Percentiles rank a stretch among this genome's conserved stretches.
These are phyloP conservation scores for Rosalia funebris DNA, from an alignment of 2,888 invertebrate species.

Conservation along the genomic window DNA sequence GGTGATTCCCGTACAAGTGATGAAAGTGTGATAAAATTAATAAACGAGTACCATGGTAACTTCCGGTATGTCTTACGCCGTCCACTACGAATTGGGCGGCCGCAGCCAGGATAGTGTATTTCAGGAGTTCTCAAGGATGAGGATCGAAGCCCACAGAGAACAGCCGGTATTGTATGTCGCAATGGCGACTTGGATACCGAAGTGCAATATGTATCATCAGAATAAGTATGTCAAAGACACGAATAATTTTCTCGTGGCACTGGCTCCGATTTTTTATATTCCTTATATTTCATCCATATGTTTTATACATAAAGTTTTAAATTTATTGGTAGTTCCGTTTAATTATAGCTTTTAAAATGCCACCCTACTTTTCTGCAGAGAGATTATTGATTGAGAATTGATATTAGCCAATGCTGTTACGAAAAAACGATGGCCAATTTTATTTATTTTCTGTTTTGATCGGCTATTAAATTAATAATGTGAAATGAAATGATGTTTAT, in stretches of 20 bases:
- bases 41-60: conserved; percentile 65
- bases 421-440: no score
- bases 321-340: no score
- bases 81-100: conserved; percentile 67
- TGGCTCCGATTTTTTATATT: conserved; percentile 15
- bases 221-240: conserved; percentile 33
- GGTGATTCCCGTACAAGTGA: conserved; percentile 28
- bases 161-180: conserved; percentile 78
- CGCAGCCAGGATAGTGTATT: conserved; percentile 66
- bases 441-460: no score
- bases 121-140: conserved; percentile 71
- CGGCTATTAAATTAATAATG: no score
- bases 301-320: no score
- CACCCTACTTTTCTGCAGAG: no score
- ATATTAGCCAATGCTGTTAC: no score
- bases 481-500: no score
- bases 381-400: no score
- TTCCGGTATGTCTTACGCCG: conserved; percentile 72
- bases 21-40: conserved; percentile 28
- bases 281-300: not conserved
- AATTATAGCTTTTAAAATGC: no score
- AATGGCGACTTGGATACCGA: conserved; percentile 80
- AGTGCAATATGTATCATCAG: conserved; percentile 65
- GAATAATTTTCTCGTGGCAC: conserved; percentile 10
- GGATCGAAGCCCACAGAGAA: conserved; percentile 67